Base-by-base conservation (phyloP, 2,888 invertebrate species). In the Aromia moschata region DNA sequence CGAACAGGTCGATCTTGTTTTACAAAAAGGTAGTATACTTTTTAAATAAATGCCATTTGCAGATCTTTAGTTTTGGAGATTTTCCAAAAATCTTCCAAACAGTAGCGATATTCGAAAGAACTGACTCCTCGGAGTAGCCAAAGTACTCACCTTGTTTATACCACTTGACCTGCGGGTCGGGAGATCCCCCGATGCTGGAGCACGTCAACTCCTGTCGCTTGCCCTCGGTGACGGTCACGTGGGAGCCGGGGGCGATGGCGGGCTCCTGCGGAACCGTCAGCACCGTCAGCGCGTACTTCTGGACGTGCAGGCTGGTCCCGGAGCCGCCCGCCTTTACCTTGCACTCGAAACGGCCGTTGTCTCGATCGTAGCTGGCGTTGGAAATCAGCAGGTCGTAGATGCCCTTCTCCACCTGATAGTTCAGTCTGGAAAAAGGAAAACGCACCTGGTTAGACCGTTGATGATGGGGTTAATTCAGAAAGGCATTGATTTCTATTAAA, bases 331-430 rank as follows among this genome's bases (percentile, higher is more conserved):
- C 93, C 84, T 90, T 93, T 74, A 91, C 89, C 73, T 90, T 90
- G 81, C 96, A 97, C 83, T 93, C 94, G 84, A 94, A 96, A 74
- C 89, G 88, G 52, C 94, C 96, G 81, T 95, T 95, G 84, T 94
- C 96, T 14, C 92, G 86, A 77, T 90, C 93, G 83, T 95, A 96
- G 47, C 93, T 91, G 44, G 95, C 93, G 79, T 93, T 93, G 66
- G 89, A 87, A 74, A 97, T 94, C 80, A 91, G 85, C 73, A 97
- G 85, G 82, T 96, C 95, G 84, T 96, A 97, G 33, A 88, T 86
- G 59, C 96, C 96, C 62, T 89, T 87, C 58, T 86, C 86, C 37
- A 93, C 92, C 67, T 60, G 64, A 62, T 59, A 64, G 62, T 59
- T 64, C 62, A 62, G 62, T 59, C 57, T 64, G 62, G 36, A 55